Percentiles rank a stretch among this genome's conserved stretches.
These are phyloP conservation scores for Leptinotarsa defecta DNA, from an alignment of 1,140 invertebrate species.

Conservation along the genomic window DNA sequence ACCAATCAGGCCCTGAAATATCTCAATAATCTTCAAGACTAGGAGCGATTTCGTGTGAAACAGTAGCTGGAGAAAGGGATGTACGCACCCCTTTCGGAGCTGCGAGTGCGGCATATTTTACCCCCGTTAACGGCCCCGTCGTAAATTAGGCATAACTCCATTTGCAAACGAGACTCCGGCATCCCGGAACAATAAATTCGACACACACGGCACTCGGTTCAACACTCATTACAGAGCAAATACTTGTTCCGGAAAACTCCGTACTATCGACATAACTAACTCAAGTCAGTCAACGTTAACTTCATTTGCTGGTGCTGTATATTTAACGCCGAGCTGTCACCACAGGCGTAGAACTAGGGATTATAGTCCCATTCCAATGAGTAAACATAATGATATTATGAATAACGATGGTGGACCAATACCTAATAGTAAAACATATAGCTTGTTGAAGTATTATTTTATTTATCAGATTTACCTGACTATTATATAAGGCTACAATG, in stretches of 20 bases:
- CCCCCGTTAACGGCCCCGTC: not conserved
- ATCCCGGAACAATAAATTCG: slow-evolving; percentile 15
- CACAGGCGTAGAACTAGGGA: not conserved
- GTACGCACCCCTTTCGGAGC: not conserved
- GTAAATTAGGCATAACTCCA: slow-evolving; percentile 3
- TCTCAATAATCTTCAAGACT: too few relatives aligned
- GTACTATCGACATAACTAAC: slow-evolving; percentile 36
- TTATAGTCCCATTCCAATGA: not conserved
- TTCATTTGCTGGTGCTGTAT: slow-evolving; percentile 21
- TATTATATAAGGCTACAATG: too few relatives aligned
- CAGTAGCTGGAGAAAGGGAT: not conserved
- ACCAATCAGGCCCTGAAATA: too few relatives aligned
- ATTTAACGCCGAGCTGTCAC: not conserved
- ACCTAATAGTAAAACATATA: too few relatives aligned
- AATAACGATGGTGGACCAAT: too few relatives aligned
- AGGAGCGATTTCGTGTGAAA: too few relatives aligned
- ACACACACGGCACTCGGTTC: slow-evolving; percentile 13
- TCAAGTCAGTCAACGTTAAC: slow-evolving; percentile 25
- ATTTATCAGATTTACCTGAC: too few relatives aligned
- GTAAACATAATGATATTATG: too few relatives aligned
- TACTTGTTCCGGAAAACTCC: slow-evolving; percentile 31
- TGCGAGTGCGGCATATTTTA: not conserved
- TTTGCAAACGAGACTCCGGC: slow-evolving; percentile 7
- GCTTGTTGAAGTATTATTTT: too few relatives aligned
- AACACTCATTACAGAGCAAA: slow-evolving; percentile 23